Percentiles rank a stretch among this genome's conserved stretches.
phyloP scores from a whole-genome alignment of 37 sponge, comb jelly and placozoan genomes.

The Cladorhizidae sp. region DNA sequence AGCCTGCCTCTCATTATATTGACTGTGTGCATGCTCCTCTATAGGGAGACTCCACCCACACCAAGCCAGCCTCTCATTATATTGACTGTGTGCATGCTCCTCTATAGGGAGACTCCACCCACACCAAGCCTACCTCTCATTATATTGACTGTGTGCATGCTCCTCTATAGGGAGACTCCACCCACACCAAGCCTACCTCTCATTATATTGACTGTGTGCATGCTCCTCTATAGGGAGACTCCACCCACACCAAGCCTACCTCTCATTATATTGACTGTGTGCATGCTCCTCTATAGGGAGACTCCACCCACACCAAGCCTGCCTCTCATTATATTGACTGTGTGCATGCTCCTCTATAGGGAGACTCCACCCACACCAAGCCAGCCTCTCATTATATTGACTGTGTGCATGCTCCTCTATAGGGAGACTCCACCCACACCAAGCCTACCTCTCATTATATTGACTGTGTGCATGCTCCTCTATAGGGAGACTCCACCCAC shows the following conservation, averaged over 20 bases:
- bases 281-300: too few relatives aligned
- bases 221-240: constrained; percentile 70
- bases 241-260: constrained; percentile 62
- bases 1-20: constrained; percentile 54
- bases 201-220: constrained; percentile 64
- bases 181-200: constrained; percentile 60
- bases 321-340: constrained; percentile 58
- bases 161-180: constrained; percentile 64
- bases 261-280: constrained; percentile 58
- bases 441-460: constrained; percentile 54
- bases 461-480: too few relatives aligned
- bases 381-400: constrained; percentile 61
- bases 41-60: constrained; percentile 71
- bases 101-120: constrained; percentile 65
- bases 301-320: constrained; percentile 63
- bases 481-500: constrained; percentile 68
- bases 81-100: constrained; percentile 63
- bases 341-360: too few relatives aligned
- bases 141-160: constrained; percentile 71
- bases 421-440: constrained; percentile 76
- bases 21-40: too few relatives aligned
- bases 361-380: constrained; percentile 68
- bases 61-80: constrained; percentile 55
- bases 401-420: too few relatives aligned
- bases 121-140: constrained; percentile 53